Percentiles rank a stretch among this genome's conserved stretches.
Evolutionary conservation across 2,113 vertebrate genomes (phyloP).

Genomic region (Maccullochella peelii): DNA sequence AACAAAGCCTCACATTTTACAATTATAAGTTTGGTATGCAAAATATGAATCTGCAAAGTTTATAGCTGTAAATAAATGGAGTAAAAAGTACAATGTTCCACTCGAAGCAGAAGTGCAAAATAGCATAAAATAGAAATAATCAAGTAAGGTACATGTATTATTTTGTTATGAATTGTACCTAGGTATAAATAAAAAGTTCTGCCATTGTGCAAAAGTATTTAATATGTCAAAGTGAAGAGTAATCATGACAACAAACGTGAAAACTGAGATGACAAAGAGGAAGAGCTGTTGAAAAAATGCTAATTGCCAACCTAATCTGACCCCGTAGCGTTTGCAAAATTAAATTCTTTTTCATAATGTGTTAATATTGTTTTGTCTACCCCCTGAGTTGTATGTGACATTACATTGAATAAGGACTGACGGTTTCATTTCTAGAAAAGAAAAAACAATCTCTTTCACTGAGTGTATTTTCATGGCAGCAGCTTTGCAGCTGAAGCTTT

Average conservation of each 20-base stretch:
- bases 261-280: neutral
- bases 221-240: neutral
- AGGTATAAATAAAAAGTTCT: neutral
- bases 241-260: too few relatives aligned
- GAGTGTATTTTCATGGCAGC: conserved; percentile 7
- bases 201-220: neutral
- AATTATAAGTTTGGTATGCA: too few relatives aligned
- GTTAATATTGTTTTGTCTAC: neutral
- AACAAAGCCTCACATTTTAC: too few relatives aligned
- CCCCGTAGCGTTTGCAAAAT: neutral
- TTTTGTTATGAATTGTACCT: too few relatives aligned
- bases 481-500: neutral
- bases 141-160: too few relatives aligned
- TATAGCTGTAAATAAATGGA: too few relatives aligned
- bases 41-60: too few relatives aligned
- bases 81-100: too few relatives aligned
- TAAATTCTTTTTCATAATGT: neutral
- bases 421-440: conserved; percentile 6
- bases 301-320: neutral
- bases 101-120: too few relatives aligned
- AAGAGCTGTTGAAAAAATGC: neutral
- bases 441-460: neutral
- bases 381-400: too few relatives aligned
- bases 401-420: neutral
- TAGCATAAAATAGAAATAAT: too few relatives aligned